Percentiles rank a stretch among this genome's conserved stretches.
phyloP scores from a whole-genome alignment of 2,797 vertebrate species.

The Syndactyla subalaris region DNA sequence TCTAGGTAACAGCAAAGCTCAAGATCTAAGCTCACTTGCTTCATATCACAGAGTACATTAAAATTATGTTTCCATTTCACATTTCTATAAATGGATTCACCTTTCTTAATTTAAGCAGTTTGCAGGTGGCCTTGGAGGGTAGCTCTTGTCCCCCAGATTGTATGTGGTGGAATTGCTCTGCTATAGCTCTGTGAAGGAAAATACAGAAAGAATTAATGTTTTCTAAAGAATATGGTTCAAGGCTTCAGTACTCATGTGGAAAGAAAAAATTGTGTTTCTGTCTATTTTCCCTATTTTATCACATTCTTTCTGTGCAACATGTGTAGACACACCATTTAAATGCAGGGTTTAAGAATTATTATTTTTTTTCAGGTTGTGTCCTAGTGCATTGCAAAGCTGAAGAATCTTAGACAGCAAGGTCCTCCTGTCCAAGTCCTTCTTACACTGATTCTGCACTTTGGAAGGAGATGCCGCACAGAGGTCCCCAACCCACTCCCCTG shows the following conservation, averaged over 20 bases:
- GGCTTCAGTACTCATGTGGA: background rate
- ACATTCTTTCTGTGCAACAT: background rate
- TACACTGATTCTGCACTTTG: background rate
- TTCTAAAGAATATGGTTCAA: background rate
- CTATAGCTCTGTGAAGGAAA: background rate
- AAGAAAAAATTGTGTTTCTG: background rate
- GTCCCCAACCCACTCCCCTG: background rate
- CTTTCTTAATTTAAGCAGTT: conserved; percentile 12
- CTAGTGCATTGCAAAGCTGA: background rate
- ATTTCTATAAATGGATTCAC: conserved; percentile 20
- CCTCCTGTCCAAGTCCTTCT: background rate
- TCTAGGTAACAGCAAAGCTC: conserved; percentile 20
- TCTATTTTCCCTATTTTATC: background rate
- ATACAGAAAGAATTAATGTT: background rate
- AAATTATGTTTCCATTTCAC: conserved; percentile 35
- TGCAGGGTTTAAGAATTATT: background rate
- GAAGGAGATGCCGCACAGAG: background rate
- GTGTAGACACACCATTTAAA: background rate
- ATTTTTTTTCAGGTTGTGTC: background rate
- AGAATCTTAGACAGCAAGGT: background rate
- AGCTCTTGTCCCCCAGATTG: background rate
- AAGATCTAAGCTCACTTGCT: conserved; percentile 1
- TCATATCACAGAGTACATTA: background rate
- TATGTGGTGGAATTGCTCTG: background rate
- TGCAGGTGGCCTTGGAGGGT: background rate